These are phyloP conservation scores for Mastomys natalensis DNA, from an alignment of 2,113 vertebrate species.

Conservation along the genomic window DNA sequence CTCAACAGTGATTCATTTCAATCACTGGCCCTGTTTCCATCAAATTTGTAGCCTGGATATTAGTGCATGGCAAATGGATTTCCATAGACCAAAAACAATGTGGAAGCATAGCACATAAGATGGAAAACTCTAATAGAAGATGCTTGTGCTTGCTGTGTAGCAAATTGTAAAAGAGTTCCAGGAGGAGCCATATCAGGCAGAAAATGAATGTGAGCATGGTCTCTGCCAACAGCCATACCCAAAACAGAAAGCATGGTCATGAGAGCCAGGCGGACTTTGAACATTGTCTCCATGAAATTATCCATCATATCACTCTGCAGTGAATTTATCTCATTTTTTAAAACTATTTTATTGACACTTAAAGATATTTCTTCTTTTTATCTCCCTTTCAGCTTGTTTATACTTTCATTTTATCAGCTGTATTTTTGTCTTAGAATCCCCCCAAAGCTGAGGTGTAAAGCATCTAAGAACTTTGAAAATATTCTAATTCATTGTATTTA, in stretches of 20 bases:
- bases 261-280: background rate
- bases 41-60: background rate
- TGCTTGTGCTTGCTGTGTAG: too few relatives aligned
- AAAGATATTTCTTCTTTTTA: background rate
- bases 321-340: background rate
- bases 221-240: too few relatives aligned
- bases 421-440: background rate
- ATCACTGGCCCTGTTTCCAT: background rate
- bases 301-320: background rate
- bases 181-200: background rate
- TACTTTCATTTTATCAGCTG: background rate
- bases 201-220: background rate
- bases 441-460: background rate
- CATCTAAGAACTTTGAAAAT: background rate
- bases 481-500: background rate
- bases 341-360: background rate
- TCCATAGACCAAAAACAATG: background rate
- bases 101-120: background rate
- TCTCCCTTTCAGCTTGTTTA: background rate
- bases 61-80: background rate
- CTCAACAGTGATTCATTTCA: background rate
- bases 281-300: background rate
- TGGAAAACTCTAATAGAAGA: background rate
- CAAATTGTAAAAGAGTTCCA: background rate
- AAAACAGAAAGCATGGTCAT: background rate